Base-by-base conservation (phyloP, 2,888 invertebrate genomes). In the Acrobeloides nanus region DNA sequence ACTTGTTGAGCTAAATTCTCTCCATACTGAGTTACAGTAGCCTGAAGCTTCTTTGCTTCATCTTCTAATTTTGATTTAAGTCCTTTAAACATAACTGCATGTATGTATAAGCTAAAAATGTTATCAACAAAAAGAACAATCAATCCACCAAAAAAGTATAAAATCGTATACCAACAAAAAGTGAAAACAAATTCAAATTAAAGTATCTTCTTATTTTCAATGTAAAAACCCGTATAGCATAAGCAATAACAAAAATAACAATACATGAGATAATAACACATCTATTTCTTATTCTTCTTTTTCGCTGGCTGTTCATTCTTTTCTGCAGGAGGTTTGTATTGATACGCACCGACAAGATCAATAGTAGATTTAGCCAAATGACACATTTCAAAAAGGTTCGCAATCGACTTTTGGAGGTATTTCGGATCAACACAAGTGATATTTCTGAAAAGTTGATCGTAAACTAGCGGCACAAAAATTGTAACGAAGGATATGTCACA, bases 11-110 rank as follows among this genome's bases (percentile, higher is more conserved):
- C 59, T 23, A 68, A 31, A 43, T 63, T 62, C 27, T 66, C 68
- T 18, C 66, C 61, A 43, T 68, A 67, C 31, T 68, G 63, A 2
- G 51, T 38, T 1, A 57, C 57, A 17, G 56, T 51, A 5, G 64
- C 60, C 40, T 64, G 58, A 7, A 72, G 45, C 18, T 63, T 59
- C 27, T 66, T 66, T 4, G 73, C 65, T 45, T 72, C 69, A 48
- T 66, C 72, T 40, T 68, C 68, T 15, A 73, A 35, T 50, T 68
- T 66, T 20, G 59, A 60, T 53, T 68, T 71, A 31, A 73, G 57
- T 27, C 64, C 64, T 60, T 73, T 73, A 52, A 73, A 73, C 73
- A 74, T 73, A n/a, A n/a, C n/a, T n/a, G n/a, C n/a, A n/a, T n/a
- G n/a, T n/a, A n/a, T n/a, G n/a, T n/a, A n/a, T n/a, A n/a, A n/a